These are phyloP conservation scores for Micromussa lordhowensis DNA, from an alignment of 92 coral and sea anemone species.

Conservation along the genomic window DNA sequence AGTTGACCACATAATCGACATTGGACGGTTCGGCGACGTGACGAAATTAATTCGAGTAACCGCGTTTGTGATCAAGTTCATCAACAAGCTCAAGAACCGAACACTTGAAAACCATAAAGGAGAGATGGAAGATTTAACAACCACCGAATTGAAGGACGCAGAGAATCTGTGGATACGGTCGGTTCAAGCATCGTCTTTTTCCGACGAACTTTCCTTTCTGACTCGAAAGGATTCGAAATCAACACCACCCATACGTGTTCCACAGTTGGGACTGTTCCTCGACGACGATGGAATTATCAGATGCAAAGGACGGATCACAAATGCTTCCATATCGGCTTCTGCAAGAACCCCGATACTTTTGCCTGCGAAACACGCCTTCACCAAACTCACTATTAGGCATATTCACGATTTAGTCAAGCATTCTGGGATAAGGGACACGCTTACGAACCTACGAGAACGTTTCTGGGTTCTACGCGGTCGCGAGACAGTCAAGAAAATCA, in stretches of 20 bases:
- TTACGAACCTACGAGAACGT: conserved; percentile 62
- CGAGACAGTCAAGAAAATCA: conserved; percentile 48
- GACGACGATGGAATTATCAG: conserved; percentile 55
- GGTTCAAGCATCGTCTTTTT: conserved; percentile 58
- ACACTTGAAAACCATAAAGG: background rate
- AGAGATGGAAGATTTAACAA: conserved; percentile 24
- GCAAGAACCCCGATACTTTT: conserved; percentile 33
- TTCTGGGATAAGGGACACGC: conserved; percentile 60
- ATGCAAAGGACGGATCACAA: conserved; percentile 54
- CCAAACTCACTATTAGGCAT: conserved; percentile 40
- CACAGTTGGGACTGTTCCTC: conserved; percentile 69
- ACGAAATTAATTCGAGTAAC: conserved; percentile 57
- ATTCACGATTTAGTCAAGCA: conserved; percentile 58
- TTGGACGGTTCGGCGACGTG: conserved; percentile 14
- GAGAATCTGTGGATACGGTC: conserved; percentile 67
- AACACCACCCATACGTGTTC: conserved; percentile 40
- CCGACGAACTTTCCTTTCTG: conserved; percentile 57
- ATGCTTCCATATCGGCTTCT: conserved; percentile 19
- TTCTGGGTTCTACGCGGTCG: conserved; percentile 67
- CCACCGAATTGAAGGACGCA: conserved; percentile 56
- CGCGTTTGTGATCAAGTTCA: conserved; percentile 48
- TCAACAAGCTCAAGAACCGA: background rate
- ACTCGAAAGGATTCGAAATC: conserved; percentile 32
- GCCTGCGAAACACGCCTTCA: conserved; percentile 42
- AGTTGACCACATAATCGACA: conserved; percentile 44